Evolutionary conservation across 2,888 invertebrate species (phyloP).

Genomic region (Acanthosoma haemorrhoidale): DNA sequence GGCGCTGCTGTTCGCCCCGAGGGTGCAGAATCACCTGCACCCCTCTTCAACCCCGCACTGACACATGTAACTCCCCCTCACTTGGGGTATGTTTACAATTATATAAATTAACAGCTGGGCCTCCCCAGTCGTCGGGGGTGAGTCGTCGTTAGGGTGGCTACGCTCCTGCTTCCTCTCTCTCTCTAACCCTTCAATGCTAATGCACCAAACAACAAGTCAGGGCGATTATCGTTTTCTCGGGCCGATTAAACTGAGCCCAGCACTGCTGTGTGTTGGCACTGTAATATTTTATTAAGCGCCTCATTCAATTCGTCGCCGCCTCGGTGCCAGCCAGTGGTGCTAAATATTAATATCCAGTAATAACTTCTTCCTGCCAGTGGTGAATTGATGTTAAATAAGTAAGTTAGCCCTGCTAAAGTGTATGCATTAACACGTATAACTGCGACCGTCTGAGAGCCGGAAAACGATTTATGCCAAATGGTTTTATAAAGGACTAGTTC

Average conservation of each 20-base stretch:
- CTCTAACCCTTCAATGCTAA: neutral
- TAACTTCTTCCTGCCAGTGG: too few relatives aligned
- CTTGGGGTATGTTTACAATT: neutral
- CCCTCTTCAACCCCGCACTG: neutral
- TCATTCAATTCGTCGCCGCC: neutral
- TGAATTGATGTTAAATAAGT: too few relatives aligned
- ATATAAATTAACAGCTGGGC: constrained; percentile 6
- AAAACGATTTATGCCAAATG: too few relatives aligned
- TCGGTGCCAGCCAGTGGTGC: neutral
- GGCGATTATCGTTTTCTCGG: constrained; percentile 5
- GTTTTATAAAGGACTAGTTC: too few relatives aligned
- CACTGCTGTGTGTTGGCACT: neutral
- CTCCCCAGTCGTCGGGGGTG: too few relatives aligned
- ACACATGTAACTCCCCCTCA: neutral
- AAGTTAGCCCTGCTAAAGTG: too few relatives aligned
- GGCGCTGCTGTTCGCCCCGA: neutral
- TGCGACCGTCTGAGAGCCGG: too few relatives aligned
- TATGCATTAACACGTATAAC: too few relatives aligned
- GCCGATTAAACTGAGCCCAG: neutral
- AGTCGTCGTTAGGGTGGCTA: neutral
- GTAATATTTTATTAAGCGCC: constrained; percentile 1
- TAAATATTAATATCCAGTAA: neutral
- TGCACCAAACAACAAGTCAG: constrained; percentile 9
- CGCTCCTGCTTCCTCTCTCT: neutral
- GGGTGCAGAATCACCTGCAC: constrained; percentile 11